phyloP scores from a whole-genome alignment of 2,888 invertebrate species.

The Rhagonycha lutea region DNA sequence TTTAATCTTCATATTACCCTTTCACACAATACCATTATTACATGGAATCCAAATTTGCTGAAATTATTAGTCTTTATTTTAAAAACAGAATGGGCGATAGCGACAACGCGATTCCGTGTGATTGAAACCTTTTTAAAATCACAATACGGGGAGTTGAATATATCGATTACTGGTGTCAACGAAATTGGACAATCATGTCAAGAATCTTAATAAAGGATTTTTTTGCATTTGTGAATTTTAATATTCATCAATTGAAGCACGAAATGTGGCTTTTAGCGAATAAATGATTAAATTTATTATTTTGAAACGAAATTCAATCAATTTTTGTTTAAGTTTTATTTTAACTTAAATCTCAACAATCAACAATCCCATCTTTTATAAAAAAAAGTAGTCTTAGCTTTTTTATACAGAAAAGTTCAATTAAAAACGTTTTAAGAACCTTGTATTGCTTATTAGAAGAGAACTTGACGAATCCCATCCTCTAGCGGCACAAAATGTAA shows the following conservation, averaged over 20 bases:
- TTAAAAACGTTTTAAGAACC: background rate
- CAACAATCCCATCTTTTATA: background rate
- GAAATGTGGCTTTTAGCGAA: background rate
- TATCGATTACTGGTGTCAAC: background rate
- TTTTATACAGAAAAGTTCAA: background rate
- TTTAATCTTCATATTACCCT: background rate
- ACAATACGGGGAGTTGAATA: background rate
- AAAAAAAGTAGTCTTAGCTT: background rate
- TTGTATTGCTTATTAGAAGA: background rate
- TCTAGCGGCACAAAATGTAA: too few species aligned
- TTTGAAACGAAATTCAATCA: background rate
- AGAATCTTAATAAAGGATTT: background rate
- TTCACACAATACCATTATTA: background rate
- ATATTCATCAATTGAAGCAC: background rate
- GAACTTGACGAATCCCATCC: background rate
- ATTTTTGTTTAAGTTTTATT: background rate
- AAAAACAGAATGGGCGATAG: background rate
- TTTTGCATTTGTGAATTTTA: background rate
- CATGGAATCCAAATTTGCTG: background rate
- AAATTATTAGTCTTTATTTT: background rate
- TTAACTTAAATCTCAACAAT: background rate
- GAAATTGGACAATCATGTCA: background rate
- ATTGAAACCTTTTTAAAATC: background rate
- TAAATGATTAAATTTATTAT: background rate
- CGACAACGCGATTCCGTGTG: background rate